Evolutionary conservation across 2,888 invertebrate genomes (phyloP).

Genomic region (Creontiades dilutus): DNA sequence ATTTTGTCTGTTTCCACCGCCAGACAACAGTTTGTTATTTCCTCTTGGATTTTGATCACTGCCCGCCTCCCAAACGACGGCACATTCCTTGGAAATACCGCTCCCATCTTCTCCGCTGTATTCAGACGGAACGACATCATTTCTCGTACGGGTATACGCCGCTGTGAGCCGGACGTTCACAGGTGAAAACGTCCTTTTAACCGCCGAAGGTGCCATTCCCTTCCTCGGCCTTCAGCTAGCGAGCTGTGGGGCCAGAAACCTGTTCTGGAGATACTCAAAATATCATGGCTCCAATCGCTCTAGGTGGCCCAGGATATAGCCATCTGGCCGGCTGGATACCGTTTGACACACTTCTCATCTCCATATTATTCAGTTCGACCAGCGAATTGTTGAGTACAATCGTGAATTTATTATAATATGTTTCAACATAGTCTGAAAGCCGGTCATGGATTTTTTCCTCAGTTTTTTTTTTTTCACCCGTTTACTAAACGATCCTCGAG

Average conservation of each 20-base stretch:
- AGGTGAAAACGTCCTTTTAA: slow-evolving; percentile 13
- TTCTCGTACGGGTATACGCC: not conserved
- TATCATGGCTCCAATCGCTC: slow-evolving; percentile 47
- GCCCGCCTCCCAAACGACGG: not conserved
- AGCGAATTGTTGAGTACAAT: not conserved
- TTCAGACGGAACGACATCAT: slow-evolving; percentile 6
- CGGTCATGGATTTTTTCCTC: too few species aligned
- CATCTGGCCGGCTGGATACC: slow-evolving; percentile 21
- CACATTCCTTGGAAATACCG: not conserved
- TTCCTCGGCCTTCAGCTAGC: slow-evolving; percentile 6
- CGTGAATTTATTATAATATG: not conserved
- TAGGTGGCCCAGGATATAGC: slow-evolving; percentile 41
- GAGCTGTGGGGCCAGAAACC: slow-evolving; percentile 37
- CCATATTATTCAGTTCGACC: not conserved
- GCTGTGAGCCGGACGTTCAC: not conserved
- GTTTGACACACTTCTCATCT: not conserved
- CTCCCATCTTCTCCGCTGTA: not conserved
- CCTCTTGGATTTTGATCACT: too few species aligned
- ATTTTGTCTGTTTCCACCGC: too few species aligned
- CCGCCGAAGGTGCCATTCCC: slow-evolving; percentile 37
- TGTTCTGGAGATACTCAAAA: slow-evolving; percentile 35
- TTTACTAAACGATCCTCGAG: too few species aligned
- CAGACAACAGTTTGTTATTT: too few species aligned
- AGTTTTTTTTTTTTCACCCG: too few species aligned
- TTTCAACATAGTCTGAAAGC: too few species aligned